Evolutionary conservation across 2,113 vertebrate species (phyloP), one percentile per base, ranked within the genome.

Genomic region (Hemichromis elongatus): DNA sequence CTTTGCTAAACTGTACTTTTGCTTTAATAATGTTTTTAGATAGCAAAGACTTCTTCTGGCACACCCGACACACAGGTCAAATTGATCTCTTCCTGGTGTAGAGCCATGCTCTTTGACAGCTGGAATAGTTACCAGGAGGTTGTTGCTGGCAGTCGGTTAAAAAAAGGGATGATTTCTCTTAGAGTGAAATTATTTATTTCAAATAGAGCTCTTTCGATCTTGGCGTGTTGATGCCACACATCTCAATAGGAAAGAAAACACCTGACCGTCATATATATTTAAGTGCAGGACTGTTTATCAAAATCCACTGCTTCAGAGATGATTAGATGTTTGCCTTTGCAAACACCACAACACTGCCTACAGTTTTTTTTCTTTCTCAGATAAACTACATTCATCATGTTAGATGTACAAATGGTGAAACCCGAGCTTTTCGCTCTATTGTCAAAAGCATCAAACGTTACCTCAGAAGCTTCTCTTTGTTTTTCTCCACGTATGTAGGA

Each of bases 401-500:
- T 50, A 9, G 26, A 33, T n/a, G 6, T 5, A 52, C 0, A 75
- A 75, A 75, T 33, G 9, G 9, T 75, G n/a, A 30, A 75, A 75
- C 14, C 3, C 26, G 12, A 30, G 68, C 45, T 75, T 2, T 19
- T 30, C 30, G 10, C 24, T 50, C 26, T 75, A 12, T 75, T 50
- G 18, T 52, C 10, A 52, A 14, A 80, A 53, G 7, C 24, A 40
- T 40, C 13, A 73, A 66, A 40, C 0, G 7, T 78, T 97, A 99
- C 99, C 97, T 95, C 87, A 98, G 97, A 55, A 99, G 96, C 6
- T 97, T 96, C 68, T 98, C 97, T 92, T 99, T 99, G 95, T 98
- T 98, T 93, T 98, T 97, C 83, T 99, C 99, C 95, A 99, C 97
- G 9, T 97, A 96, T 1, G 98, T 99, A 12, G 99, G 98, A 54